Evolutionary conservation across 2,888 invertebrate species (phyloP), one percentile per base, ranked within the genome.

Genomic region (Seira ritae): DNA sequence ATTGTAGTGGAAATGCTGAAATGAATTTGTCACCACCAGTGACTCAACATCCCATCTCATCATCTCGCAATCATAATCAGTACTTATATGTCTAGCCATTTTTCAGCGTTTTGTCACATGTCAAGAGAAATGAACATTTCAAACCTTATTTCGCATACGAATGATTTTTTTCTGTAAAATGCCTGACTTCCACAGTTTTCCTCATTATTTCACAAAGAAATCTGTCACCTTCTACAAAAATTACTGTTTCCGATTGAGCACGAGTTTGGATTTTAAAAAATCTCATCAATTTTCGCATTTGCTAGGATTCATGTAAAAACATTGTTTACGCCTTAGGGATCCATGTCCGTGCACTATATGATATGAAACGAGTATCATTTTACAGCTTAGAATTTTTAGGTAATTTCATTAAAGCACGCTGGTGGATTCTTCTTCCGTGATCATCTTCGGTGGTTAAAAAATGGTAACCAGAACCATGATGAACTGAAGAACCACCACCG

Each of bases 331-430:
- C n/a, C n/a, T n/a, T n/a, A n/a, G 42, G 6, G 12, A 42, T 42
- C 42, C 42, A 42, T 12, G 42, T 42, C 42, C 6, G 42, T n/a
- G n/a, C n/a, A n/a, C n/a, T n/a, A n/a, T n/a, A n/a, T n/a, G n/a
- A n/a, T n/a, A n/a, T n/a, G n/a, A n/a, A n/a, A n/a, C n/a, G n/a
- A n/a, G n/a, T n/a, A n/a, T n/a, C n/a, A n/a, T n/a, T n/a, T n/a
- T n/a, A 42, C 42, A 42, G 42, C 6, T 12, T 8, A 42, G 42
- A 42, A 12, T n/a, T 12, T 42, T 42, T 42, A 42, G 42, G 42
- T 42, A 74, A 74, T 74, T 66, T 74, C 66, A 74, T 74, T 74
- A 74, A 74, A 42, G 42, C 42, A 42, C n/a, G n/a, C n/a, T 42
- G 12, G 42, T 42, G 42, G 42, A 42, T 42, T 42, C 42, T 12